These are phyloP conservation scores for Lepidochrysops patricia DNA, from an alignment of 2,888 invertebrate species.

Conservation along the genomic window DNA sequence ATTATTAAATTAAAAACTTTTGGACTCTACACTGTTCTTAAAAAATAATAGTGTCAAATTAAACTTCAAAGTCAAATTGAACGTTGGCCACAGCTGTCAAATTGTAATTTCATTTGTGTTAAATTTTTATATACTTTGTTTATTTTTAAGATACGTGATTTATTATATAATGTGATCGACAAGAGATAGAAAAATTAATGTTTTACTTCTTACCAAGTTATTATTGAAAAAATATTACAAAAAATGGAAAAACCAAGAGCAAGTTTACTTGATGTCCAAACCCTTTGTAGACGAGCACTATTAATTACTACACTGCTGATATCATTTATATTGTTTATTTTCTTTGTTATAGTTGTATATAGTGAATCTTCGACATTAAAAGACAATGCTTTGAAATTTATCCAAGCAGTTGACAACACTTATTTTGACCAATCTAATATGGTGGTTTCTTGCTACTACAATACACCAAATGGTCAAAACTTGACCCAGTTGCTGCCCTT, in stretches of 20 bases:
- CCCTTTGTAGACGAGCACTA: neutral
- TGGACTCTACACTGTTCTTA: too few relatives aligned
- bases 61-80: too few relatives aligned
- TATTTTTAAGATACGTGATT: too few relatives aligned
- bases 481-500: constrained; percentile 60
- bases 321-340: neutral
- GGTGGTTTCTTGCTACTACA: constrained; percentile 81
- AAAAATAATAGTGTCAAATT: too few relatives aligned
- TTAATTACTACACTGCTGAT: neutral
- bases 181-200: too few relatives aligned
- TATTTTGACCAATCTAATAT: constrained; percentile 19
- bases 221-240: neutral
- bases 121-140: too few relatives aligned
- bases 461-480: constrained; percentile 55
- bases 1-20: too few relatives aligned
- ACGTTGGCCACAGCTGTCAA: too few relatives aligned
- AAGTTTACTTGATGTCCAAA: neutral
- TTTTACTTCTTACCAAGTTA: neutral
- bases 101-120: too few relatives aligned
- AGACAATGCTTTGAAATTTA: neutral
- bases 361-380: neutral
- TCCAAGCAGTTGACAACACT: neutral
- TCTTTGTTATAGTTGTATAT: neutral
- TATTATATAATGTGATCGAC: too few relatives aligned
- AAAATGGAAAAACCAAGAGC: neutral